Percentiles rank a stretch among this genome's conserved stretches.
These are phyloP conservation scores for Nothoprocta pentlandii DNA, from an alignment of 2,113 vertebrate genomes.

Conservation along the genomic window DNA sequence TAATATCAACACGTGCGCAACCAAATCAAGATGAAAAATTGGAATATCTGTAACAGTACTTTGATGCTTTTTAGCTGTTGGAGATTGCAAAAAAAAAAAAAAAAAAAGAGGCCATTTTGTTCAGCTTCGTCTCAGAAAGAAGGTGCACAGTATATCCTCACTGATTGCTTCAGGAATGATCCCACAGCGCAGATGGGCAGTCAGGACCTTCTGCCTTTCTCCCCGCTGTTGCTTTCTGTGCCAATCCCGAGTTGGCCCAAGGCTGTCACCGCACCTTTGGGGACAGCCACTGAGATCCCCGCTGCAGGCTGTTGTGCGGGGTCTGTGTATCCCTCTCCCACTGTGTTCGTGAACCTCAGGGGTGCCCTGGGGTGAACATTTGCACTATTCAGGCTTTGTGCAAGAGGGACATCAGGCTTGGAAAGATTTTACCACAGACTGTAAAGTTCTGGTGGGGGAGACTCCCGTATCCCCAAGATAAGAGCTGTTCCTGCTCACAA, in stretches of 20 bases:
- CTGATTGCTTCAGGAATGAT: not conserved
- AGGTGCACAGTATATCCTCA: not conserved
- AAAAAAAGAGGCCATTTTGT: not conserved
- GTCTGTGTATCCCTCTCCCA: not conserved
- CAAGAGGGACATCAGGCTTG: not conserved
- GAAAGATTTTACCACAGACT: not conserved
- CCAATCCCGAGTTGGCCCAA: not conserved
- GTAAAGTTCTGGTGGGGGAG: not conserved
- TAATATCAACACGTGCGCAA: conserved; percentile 9
- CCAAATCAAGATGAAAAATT: conserved; percentile 20
- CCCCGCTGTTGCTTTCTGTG: not conserved
- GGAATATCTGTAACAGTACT: not conserved
- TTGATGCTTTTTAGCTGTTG: conserved; percentile 18
- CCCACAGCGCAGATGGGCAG: not conserved
- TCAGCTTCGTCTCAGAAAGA: not conserved
- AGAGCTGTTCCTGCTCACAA: not conserved
- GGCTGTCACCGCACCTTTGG: not conserved
- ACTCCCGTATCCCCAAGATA: not conserved
- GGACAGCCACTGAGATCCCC: not conserved
- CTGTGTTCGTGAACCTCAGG: not conserved
- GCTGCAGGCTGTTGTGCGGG: not conserved
- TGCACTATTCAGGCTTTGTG: not conserved
- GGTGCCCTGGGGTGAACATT: not conserved
- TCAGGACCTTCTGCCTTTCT: not conserved
- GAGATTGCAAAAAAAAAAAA: not conserved